Evolutionary conservation across 2,797 vertebrate species (phyloP).

Genomic region (Cygnus olor): DNA sequence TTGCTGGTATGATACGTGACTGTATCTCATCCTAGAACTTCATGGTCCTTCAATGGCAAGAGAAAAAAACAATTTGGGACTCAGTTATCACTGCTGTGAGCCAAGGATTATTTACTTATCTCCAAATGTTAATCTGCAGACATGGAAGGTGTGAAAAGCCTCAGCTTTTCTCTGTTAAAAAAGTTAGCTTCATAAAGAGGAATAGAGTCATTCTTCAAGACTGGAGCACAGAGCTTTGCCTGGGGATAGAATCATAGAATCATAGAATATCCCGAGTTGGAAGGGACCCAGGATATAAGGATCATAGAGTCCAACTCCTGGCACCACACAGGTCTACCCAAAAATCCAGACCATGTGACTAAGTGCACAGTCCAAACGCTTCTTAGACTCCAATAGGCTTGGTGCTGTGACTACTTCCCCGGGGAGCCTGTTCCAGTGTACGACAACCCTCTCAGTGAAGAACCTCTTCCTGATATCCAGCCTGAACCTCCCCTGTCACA

Average conservation of each 20-base stretch:
- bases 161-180: neutral
- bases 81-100: neutral
- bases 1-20: neutral
- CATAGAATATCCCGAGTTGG: no score
- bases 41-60: neutral
- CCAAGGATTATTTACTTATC: neutral
- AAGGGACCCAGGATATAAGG: no score
- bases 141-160: neutral
- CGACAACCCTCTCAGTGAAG: no score
- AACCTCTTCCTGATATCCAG: no score
- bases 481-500: no score
- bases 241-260: neutral
- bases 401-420: no score
- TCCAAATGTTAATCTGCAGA: neutral
- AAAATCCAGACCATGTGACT: no score
- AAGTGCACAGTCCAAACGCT: no score
- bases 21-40: neutral
- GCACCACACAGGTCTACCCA: no score
- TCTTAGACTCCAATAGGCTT: no score
- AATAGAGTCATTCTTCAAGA: neutral
- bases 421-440: no score
- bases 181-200: neutral
- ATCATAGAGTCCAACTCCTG: no score
- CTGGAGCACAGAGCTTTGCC: neutral
- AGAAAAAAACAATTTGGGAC: neutral